These are phyloP conservation scores for Dromaius novaehollandiae DNA, from an alignment of 2,113 vertebrate species.

Conservation along the genomic window DNA sequence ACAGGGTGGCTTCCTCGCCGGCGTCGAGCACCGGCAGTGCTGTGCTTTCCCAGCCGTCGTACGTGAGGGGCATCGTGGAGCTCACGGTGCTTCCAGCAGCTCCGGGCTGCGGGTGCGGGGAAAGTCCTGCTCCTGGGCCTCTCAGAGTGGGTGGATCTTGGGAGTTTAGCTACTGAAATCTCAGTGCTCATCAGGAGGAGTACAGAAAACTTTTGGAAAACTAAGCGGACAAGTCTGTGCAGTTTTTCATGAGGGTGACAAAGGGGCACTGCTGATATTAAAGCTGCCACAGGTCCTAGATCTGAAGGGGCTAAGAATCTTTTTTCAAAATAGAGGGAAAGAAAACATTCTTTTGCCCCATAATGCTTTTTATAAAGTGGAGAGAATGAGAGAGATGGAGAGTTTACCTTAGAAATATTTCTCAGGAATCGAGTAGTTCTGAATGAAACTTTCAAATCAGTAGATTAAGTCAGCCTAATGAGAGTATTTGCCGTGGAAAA, in stretches of 20 bases:
- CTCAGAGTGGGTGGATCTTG: fast-evolving
- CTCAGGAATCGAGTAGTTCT: conserved; percentile 1
- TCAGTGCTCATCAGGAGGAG: neutral
- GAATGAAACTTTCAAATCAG: conserved; percentile 23
- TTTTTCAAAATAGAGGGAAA: neutral
- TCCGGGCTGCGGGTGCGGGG: fast-evolving
- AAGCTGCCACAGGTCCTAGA: neutral
- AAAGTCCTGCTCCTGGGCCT: neutral
- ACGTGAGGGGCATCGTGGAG: fast-evolving
- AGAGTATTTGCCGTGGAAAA: neutral
- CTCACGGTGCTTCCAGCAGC: neutral
- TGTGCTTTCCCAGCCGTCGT: fast-evolving
- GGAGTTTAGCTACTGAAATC: neutral
- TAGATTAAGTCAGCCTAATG: neutral
- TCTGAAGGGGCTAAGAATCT: neutral
- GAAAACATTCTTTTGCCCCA: neutral
- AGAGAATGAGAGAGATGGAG: neutral
- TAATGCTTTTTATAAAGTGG: neutral
- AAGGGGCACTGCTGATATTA: neutral
- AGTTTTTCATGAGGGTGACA: neutral
- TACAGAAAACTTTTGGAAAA: neutral
- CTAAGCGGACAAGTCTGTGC: neutral
- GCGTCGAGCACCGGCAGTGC: fast-evolving
- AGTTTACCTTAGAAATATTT: neutral
- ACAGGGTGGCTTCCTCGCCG: neutral